A percentile compares a stretch with the other conserved stretches of the same genome.
Evolutionary conservation across 1,140 invertebrate genomes (phyloP).

Genomic region (Drosophila kepulauana): DNA sequence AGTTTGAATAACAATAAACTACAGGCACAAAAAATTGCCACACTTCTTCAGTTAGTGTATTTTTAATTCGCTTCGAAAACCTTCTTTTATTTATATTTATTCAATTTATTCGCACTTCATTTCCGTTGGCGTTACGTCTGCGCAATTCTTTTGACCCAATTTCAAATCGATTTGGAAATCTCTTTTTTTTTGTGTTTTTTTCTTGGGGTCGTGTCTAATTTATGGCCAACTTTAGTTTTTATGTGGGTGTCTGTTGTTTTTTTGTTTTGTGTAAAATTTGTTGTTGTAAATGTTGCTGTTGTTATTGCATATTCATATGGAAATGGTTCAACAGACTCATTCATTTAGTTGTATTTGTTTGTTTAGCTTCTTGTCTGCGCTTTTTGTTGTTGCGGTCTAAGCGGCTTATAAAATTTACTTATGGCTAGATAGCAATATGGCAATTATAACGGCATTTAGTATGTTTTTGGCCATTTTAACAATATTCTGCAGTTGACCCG

Average conservation of each 20-base stretch:
- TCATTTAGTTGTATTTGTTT: slow-evolving; percentile 48
- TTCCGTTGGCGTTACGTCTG: slow-evolving; percentile 56
- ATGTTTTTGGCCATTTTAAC: slow-evolving; percentile 43
- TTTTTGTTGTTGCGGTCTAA: slow-evolving; percentile 34
- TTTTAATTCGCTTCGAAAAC: neutral
- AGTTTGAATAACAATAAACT: neutral
- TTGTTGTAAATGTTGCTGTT: slow-evolving; percentile 20
- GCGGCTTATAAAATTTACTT: slow-evolving; percentile 64
- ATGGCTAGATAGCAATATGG: slow-evolving; percentile 54
- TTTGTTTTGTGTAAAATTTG: slow-evolving; percentile 11
- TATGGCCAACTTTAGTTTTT: slow-evolving; percentile 47
- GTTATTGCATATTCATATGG: slow-evolving; percentile 34
- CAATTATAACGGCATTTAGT: slow-evolving; percentile 59
- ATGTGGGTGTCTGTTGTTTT: slow-evolving; percentile 48
- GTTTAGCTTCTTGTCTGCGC: slow-evolving; percentile 52
- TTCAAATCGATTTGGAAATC: slow-evolving; percentile 59
- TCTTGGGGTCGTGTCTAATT: slow-evolving; percentile 49
- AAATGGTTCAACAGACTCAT: slow-evolving; percentile 55
- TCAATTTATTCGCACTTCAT: slow-evolving; percentile 14
- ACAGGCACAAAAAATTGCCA: neutral
- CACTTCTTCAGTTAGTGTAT: neutral
- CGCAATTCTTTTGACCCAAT: slow-evolving; percentile 76
- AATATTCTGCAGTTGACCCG: slow-evolving; percentile 21
- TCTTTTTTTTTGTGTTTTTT: slow-evolving; percentile 43
- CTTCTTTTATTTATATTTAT: neutral